These are phyloP conservation scores for Meiosimyza platycephala DNA, from an alignment of 2,888 invertebrate species.

Conservation along the genomic window DNA sequence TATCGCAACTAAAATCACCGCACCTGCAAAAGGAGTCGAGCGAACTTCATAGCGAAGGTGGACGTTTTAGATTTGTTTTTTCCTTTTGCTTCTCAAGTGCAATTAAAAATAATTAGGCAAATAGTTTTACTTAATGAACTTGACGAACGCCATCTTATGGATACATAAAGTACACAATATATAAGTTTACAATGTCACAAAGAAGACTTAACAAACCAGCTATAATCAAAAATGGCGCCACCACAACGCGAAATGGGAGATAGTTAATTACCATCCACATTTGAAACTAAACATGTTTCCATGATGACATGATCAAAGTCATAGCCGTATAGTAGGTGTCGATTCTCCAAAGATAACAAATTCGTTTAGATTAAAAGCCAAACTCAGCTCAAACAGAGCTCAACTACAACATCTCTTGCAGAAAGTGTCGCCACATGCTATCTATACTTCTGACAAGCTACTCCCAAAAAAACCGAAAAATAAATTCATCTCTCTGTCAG, in stretches of 20 bases:
- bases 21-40: conserved; percentile 22
- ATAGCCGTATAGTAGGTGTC: conserved; percentile 39
- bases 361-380: conserved; percentile 44
- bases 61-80: background rate
- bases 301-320: too few species aligned
- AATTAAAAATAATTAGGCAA: conserved; percentile 38
- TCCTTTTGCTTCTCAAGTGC: background rate
- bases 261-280: background rate
- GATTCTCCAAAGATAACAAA: conserved; percentile 50
- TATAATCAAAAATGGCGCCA: background rate
- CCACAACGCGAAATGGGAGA: background rate
- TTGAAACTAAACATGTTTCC: background rate
- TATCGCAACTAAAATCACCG: background rate
- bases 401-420: too few species aligned
- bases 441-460: background rate
- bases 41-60: background rate
- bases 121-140: conserved; percentile 45
- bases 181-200: background rate
- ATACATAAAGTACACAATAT: background rate
- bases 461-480: background rate
- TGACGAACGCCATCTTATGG: conserved; percentile 45
- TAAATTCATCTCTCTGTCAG: background rate
- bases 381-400: background rate
- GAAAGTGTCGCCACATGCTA: conserved; percentile 11
- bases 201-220: background rate